Evolutionary conservation across 1,140 invertebrate species (phyloP).

Genomic region (Solenopsis fugax): DNA sequence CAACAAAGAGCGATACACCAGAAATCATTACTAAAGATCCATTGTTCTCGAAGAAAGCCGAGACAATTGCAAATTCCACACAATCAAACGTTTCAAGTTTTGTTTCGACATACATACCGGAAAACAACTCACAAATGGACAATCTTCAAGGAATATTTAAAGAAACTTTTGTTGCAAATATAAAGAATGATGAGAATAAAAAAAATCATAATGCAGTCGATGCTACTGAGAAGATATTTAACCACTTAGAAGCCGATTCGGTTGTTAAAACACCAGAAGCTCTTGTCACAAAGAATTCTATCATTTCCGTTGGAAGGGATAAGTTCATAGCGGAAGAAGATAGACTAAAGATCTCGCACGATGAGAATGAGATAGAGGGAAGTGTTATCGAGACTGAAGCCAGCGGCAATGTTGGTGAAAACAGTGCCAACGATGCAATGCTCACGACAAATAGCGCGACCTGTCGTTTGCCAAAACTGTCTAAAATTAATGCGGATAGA

Average conservation of each 20-base stretch:
- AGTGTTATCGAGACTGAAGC: slow-evolving; percentile 34
- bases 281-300: not conserved
- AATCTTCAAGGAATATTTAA: not conserved
- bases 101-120: not conserved
- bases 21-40: not conserved
- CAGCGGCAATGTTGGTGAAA: slow-evolving; percentile 53
- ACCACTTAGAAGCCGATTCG: not conserved
- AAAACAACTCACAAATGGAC: not conserved
- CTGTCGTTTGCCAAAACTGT: slow-evolving; percentile 75
- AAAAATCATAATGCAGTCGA: not conserved
- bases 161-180: not conserved
- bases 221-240: not conserved
- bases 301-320: not conserved
- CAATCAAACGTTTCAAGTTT: not conserved
- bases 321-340: not conserved
- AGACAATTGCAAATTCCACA: not conserved
- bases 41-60: not conserved
- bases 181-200: not conserved
- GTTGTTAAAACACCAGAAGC: not conserved
- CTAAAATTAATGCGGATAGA: slow-evolving; percentile 79
- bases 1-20: not conserved
- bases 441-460: slow-evolving; percentile 28
- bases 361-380: slow-evolving; percentile 3
- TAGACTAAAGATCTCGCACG: not conserved
- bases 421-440: slow-evolving; percentile 42